Evolutionary conservation across 2,113 vertebrate species (phyloP), one percentile per base, ranked within the genome.

Genomic region (Etheostoma spectabile): DNA sequence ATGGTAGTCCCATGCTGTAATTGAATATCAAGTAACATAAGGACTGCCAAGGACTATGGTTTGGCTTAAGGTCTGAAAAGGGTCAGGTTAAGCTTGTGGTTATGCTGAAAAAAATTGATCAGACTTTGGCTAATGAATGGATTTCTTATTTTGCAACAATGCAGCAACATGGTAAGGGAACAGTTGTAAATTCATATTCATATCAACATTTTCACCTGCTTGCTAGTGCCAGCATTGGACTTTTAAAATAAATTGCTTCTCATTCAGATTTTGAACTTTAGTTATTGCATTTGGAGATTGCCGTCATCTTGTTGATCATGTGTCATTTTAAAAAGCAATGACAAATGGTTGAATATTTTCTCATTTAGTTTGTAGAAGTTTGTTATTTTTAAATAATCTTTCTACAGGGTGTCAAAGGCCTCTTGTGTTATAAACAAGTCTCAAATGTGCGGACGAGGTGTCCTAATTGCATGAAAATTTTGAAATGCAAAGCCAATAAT

Each of bases 11-110:
- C 46, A 61, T 15, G n/a, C 19, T 30, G 61, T 53, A 79, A 53
- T 19, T 21, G 46, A 62, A 27, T 72, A 77, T 74, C 30, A 80
- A 52, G 73, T 61, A 79, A 82, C 46, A 48, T 63, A 33, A 73
- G 46, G 19, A 24, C 48, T 24, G 46, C 63, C 57, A 83, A 21
- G 68, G 76, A 72, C 42, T 72, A 3, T 62, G 45, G 68, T 51
- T 24, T 30, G 60, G 53, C 13, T 69, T 56, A 24, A 11, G 63
- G 68, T 83, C 64, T 62, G 46, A 70, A 11, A 18, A 33, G 21
- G 48, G 66, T 82, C 55, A 68, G 12, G 5, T 64, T 62, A 38
- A 18, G 57, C 13, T 63, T 55, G 63, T 21, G 42, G 42, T 35
- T 42, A 15, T 62, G 46, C n/a, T 66, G n/a, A 33, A 30, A 74